Evolutionary conservation across 2,888 invertebrate genomes (phyloP), one percentile per base, ranked within the genome.

Genomic region (Buathra laborator): DNA sequence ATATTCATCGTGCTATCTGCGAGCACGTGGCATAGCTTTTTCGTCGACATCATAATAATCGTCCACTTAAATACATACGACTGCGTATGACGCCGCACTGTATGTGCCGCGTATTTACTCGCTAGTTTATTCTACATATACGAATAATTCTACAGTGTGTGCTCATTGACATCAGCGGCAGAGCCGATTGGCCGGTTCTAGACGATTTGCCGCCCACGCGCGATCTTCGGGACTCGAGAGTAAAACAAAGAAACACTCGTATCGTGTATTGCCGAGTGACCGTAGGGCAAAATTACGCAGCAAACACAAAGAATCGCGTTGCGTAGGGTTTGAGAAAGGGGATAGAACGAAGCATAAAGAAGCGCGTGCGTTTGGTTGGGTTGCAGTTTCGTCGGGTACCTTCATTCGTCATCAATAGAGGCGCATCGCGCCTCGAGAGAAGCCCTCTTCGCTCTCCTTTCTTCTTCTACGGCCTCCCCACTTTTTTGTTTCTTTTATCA

Each of bases 251-350:
- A 16, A 64, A 12, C 37, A 19, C 29, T 48, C 64, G 71, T 62
- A 16, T 9, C 70, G 24, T 10, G 56, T 12, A 56, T 37, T 44
- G 48, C 44, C 37, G 32, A 37, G 51, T 64, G 48, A 67, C 56
- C 44, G 74, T n/a, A 72, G 66, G 44, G 80, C 16, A 19, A 74
- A 37, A 43, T 67, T 74, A 46, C 75, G 81, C 74, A 67, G 74
- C 68, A 59, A 24, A 68, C 74, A 81, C 74, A 56, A 80, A 80
- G 37, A 29, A 32, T 12, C 67, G 37, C 9, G 48, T n/a, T 53
- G 6, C 37, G 37, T 37, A 32, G 43, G 7, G 32, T 29, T 12
- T n/a, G 29, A 12, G 12, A 62, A 12, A 19, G 16, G 37, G 62
- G 24, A 19, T 14, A n/a, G 10, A 43, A 68, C 44, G 43, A 43